Percentiles rank a stretch among this genome's conserved stretches.
Conservation (phyloP, 2,113 vertebrate species). For the Oncorhynchus keta region DNA sequence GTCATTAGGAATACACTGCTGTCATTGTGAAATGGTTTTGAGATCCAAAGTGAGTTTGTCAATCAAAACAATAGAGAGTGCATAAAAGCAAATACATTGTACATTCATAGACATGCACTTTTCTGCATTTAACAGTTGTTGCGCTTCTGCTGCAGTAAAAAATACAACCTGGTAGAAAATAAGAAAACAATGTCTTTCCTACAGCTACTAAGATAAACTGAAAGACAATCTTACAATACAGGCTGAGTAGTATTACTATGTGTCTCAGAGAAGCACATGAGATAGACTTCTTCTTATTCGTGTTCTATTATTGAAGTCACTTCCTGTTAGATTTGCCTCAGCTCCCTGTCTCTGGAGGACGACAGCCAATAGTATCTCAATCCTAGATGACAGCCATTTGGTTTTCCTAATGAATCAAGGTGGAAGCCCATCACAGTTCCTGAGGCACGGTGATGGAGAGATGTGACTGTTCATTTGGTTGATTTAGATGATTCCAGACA, state of each 20-base stretch:
- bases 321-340: constrained; percentile 27
- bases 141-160: not conserved
- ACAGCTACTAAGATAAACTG: not conserved
- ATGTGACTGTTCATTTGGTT: constrained; percentile 9
- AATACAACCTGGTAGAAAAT: not conserved
- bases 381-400: constrained; percentile 10
- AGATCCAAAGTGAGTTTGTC: constrained; percentile 32
- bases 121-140: not conserved
- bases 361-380: not conserved
- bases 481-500: constrained; percentile 26
- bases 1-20: constrained; percentile 40
- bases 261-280: constrained; percentile 7
- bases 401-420: constrained; percentile 27
- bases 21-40: constrained; percentile 2
- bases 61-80: constrained; percentile 33
- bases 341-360: constrained; percentile 5
- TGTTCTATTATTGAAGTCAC: constrained; percentile 16
- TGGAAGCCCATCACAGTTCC: constrained; percentile 4
- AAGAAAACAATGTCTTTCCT: not conserved
- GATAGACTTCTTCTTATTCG: not conserved
- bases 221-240: not conserved
- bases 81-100: constrained; percentile 2
- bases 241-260: constrained; percentile 15
- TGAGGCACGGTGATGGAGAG: constrained; percentile 9
- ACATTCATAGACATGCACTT: not conserved